Evolutionary conservation across 1,140 invertebrate species (phyloP).

Genomic region (Oedothorax gibbosus): DNA sequence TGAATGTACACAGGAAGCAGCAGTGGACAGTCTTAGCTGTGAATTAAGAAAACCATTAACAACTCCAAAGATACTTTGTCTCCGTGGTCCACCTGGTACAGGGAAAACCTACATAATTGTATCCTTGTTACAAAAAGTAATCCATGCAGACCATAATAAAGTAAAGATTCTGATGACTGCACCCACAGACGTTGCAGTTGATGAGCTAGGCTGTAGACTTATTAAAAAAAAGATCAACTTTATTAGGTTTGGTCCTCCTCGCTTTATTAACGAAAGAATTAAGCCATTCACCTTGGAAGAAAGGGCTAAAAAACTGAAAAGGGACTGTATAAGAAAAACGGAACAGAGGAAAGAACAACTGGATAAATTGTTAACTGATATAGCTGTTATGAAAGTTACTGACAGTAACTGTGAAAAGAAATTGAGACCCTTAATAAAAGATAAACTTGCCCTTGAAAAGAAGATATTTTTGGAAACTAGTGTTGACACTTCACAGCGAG

Average conservation of each 20-base stretch:
- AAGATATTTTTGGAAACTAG: background rate
- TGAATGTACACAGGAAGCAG: constrained; percentile 72
- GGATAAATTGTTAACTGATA: constrained; percentile 60
- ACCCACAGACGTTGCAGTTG: constrained; percentile 85
- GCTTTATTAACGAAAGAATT: constrained; percentile 72
- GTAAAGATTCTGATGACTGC: constrained; percentile 80
- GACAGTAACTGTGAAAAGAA: constrained; percentile 26
- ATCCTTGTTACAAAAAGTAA: constrained; percentile 75
- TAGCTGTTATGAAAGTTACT: background rate
- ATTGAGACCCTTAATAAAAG: constrained; percentile 42
- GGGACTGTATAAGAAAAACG: background rate
- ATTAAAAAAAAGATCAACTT: constrained; percentile 69
- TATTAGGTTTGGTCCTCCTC: constrained; percentile 74
- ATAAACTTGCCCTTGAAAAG: constrained; percentile 61
- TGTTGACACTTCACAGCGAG: background rate
- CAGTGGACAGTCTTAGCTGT: constrained; percentile 70
- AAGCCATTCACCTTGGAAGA: constrained; percentile 71
- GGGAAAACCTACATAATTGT: constrained; percentile 80
- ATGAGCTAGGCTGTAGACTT: constrained; percentile 77
- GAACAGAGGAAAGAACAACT: constrained; percentile 23
- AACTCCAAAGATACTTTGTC: constrained; percentile 73
- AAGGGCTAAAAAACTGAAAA: constrained; percentile 67
- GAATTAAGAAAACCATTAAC: constrained; percentile 64
- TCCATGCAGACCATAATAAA: constrained; percentile 62
- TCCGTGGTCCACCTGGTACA: constrained; percentile 78